Percentiles rank a stretch among this genome's conserved stretches.
Evolutionary conservation across 1,140 invertebrate species (phyloP).

Genomic region (Drosophila nigromelanica): DNA sequence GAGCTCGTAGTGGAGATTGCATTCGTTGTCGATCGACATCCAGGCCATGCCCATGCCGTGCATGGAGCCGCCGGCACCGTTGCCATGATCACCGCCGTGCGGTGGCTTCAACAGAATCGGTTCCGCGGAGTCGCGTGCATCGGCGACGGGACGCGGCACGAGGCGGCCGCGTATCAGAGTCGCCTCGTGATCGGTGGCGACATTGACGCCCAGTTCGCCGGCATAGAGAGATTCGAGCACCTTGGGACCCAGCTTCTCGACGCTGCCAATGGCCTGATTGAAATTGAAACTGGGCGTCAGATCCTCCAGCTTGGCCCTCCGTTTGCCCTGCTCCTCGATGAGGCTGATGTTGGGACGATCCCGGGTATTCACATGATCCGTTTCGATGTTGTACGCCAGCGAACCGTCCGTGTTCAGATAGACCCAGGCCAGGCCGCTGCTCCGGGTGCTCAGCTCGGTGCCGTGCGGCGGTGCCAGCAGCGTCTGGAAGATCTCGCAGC

Average conservation of each 20-base stretch:
- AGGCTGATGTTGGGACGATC: slow-evolving; percentile 88
- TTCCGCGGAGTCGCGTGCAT: slow-evolving; percentile 88
- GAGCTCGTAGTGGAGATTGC: slow-evolving; percentile 93
- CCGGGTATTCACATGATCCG: slow-evolving; percentile 85
- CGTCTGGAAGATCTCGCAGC: slow-evolving; percentile 92
- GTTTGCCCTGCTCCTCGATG: slow-evolving; percentile 88
- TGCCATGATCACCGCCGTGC: slow-evolving; percentile 82
- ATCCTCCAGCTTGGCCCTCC: slow-evolving; percentile 89
- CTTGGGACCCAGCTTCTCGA: slow-evolving; percentile 87
- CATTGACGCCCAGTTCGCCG: slow-evolving; percentile 90
- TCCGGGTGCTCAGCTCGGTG: slow-evolving; percentile 78
- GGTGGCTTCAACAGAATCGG: slow-evolving; percentile 88
- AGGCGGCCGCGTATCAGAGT: slow-evolving; percentile 88
- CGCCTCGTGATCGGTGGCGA: slow-evolving; percentile 86
- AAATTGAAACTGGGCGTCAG: slow-evolving; percentile 86
- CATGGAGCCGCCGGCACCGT: slow-evolving; percentile 51
- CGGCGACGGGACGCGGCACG: slow-evolving; percentile 88
- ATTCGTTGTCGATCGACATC: slow-evolving; percentile 92
- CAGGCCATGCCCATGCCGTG: slow-evolving; percentile 90
- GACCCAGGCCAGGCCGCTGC: slow-evolving; percentile 90
- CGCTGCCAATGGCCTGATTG: slow-evolving; percentile 88
- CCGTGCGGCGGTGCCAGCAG: slow-evolving; percentile 85
- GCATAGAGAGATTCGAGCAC: slow-evolving; percentile 91
- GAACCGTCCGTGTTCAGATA: slow-evolving; percentile 91
- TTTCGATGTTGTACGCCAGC: slow-evolving; percentile 88